A percentile compares a stretch with the other conserved stretches of the same genome.
These are phyloP conservation scores for Drosophila lini DNA, from an alignment of 1,140 invertebrate genomes.

Conservation along the genomic window DNA sequence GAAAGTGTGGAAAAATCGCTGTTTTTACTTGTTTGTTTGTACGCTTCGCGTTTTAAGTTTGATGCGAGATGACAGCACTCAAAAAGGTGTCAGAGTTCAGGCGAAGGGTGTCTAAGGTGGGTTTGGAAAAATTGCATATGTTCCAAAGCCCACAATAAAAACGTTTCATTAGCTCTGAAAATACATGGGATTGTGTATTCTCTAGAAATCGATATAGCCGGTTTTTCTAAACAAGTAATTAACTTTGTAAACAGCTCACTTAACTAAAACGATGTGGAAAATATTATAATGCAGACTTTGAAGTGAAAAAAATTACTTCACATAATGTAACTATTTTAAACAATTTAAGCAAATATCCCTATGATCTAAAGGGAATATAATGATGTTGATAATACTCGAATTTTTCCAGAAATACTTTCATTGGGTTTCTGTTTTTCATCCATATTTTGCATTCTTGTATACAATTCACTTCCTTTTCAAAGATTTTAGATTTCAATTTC, in stretches of 20 bases:
- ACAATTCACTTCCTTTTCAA: conserved; percentile 57
- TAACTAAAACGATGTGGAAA: not conserved
- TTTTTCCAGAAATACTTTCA: not conserved
- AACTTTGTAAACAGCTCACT: too few species aligned
- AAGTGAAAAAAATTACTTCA: too few species aligned
- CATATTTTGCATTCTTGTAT: conserved; percentile 33
- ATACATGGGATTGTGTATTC: not conserved
- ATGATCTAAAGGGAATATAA: not conserved
- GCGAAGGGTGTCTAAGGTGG: conserved; percentile 24
- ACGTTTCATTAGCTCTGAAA: not conserved
- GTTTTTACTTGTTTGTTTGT: conserved; percentile 17
- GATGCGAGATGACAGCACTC: conserved; percentile 41
- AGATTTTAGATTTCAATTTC: conserved; percentile 30
- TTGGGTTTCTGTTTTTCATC: conserved; percentile 36
- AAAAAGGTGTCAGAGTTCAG: conserved; percentile 42
- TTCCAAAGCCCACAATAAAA: not conserved
- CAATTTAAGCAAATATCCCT: not conserved
- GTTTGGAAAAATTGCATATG: not conserved
- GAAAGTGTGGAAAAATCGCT: conserved; percentile 33
- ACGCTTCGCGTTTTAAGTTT: conserved; percentile 33
- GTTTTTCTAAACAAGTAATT: not conserved
- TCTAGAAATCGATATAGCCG: not conserved
- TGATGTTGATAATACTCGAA: not conserved
- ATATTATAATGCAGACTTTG: not conserved
- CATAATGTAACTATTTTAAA: not conserved